Evolutionary conservation across 2,888 invertebrate species (phyloP).

Genomic region (Trilocha varians): DNA sequence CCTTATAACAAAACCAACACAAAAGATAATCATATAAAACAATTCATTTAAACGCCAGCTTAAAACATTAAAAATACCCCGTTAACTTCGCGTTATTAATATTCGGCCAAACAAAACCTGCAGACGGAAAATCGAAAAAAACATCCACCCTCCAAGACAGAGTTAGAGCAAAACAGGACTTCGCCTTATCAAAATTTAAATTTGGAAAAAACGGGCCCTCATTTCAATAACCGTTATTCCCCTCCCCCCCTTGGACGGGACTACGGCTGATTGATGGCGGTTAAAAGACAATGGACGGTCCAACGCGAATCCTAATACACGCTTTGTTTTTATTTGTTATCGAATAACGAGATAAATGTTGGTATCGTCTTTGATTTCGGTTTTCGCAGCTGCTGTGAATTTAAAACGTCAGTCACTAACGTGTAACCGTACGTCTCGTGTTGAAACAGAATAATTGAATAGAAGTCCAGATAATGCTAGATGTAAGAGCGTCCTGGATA

Average conservation of each 20-base stretch:
- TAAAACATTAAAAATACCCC: neutral
- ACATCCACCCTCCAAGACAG: slow-evolving; percentile 50
- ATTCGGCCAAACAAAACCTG: slow-evolving; percentile 32
- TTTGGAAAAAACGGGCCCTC: slow-evolving; percentile 70
- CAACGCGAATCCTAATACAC: slow-evolving; percentile 70
- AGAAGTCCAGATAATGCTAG: no score
- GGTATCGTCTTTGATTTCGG: slow-evolving; percentile 56
- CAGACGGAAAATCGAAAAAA: slow-evolving; percentile 53
- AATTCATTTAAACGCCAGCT: no score
- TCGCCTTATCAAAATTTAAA: slow-evolving; percentile 74
- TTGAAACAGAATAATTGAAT: no score
- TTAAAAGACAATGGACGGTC: slow-evolving; percentile 66
- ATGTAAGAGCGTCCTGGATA: no score
- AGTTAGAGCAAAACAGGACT: slow-evolving; percentile 66
- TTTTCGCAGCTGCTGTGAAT: slow-evolving; percentile 47
- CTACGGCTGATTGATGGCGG: slow-evolving; percentile 66
- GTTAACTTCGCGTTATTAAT: slow-evolving; percentile 9
- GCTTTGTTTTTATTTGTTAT: slow-evolving; percentile 66
- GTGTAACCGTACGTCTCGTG: no score
- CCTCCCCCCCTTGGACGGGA: slow-evolving; percentile 28
- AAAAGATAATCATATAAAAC: no score
- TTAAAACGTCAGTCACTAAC: no score
- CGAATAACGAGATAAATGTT: slow-evolving; percentile 63
- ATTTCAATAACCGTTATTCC: slow-evolving; percentile 73
- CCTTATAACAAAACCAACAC: no score